Base-by-base conservation (phyloP, 2,113 vertebrate species). In the Elephas maximus region DNA sequence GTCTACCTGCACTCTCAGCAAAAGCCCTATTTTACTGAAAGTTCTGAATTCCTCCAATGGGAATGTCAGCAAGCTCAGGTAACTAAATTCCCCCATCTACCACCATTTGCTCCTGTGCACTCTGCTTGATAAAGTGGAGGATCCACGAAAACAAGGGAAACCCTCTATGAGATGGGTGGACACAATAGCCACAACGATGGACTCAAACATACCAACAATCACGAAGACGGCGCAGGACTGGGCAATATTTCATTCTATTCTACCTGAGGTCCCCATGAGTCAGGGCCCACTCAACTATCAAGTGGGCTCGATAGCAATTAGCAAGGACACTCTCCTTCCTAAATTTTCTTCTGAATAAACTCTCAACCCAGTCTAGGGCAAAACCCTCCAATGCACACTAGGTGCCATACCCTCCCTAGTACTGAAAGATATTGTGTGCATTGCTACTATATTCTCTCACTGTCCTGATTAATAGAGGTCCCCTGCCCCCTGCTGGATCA, bases 331-430 rank as follows among this genome's bases (percentile, higher is more conserved):
- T 41, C 15, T 18, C 18, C 17, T 30, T 45, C 65, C 15, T 17
- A 23, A 11, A 14, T 15, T 8, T 28, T 41, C 10, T n/a, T 83
- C 78, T 76, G 60, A 67, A 26, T 53, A 41, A 65, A 44, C 4
- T 4, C 2, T 87, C 14, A 17, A 18, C 2, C 18, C 14, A 1
- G 53, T 5, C 45, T 51, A 41, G 48, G 24, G 8, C 8, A 63
- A 74, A 53, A 26, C 44, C 57, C 26, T 15, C 28, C 10, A n/a
- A 5, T 0, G 5, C 24, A n/a, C 20, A 44, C 26, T 12, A 5
- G n/a, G 2, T 24, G 8, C 69, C 26, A 4, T 10, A 6, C 45
- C 20, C 5, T n/a, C n/a, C n/a, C 5, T 21, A 3, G 26, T 14
- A 1, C 60, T 17, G 23, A 45, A 84, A 23, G 33, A 1, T 7